Evolutionary conservation across 2,797 vertebrate genomes (phyloP), one percentile per base, ranked within the genome.

Genomic region (Synaphobranchus kaupii): DNA sequence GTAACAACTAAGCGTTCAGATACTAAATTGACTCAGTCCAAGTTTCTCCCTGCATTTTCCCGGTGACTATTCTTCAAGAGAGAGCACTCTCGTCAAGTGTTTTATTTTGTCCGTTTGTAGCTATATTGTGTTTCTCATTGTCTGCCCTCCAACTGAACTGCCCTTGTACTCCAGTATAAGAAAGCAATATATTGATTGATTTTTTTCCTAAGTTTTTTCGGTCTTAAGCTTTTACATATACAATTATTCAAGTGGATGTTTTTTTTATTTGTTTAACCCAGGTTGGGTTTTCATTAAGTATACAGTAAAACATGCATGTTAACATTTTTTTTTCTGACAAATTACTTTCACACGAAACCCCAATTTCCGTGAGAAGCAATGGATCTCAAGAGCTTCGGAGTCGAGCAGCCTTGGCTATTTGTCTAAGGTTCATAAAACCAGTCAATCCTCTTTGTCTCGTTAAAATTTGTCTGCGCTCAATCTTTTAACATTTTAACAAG

Each of bases 1-100:
- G 95, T 92, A 96, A 96, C 95, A 73, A 80, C 58, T 66, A 89
- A 90, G 94, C 93, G 92, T 91, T 90, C 92, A 91, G 90, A 91
- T 89, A 90, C 88, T 91, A 90, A 92, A 93, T 92, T 93, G 91
- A 89, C 89, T 87, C 88, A 54, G 78, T 90, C 88, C 91, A 81
- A 52, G 20, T 83, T 47, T 91, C 93, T 93, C 89, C 31, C 10
- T 83, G 47, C 31, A 60, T 34, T 84, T 90, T 91, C 86, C 86
- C 89, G 92, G 71, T 86, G 89, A 92, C 60, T 88, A 86, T 56
- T 90, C 89, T 86, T 94, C 90, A 89, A 39, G 89, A 84, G 84
- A 90, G 87, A 90, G 86, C 90, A 91, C 47, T 90, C 89, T 90
- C 89, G 90, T 60, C 25, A 39, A 86, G 83, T 54, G 47, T 85